phyloP scores from a whole-genome alignment of 35 echinoderm and acorn worm genomes.

The Amphiura filiformis region DNA sequence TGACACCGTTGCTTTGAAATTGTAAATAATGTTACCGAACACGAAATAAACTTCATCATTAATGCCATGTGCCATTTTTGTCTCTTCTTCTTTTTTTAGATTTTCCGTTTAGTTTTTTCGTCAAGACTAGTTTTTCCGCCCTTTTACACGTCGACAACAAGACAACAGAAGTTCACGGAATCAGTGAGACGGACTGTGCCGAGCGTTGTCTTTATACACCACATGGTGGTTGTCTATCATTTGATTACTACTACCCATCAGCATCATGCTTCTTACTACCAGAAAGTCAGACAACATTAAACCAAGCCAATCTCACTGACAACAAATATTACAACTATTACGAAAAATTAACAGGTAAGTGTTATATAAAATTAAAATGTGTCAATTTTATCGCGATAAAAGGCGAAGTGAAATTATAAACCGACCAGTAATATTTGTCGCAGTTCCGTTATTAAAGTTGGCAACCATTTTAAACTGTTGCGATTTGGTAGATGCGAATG shows the following conservation, averaged over 20 bases:
- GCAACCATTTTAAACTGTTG: too few relatives aligned
- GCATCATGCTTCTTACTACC: conserved; percentile 38
- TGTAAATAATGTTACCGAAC: too few relatives aligned
- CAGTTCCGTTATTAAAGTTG: too few relatives aligned
- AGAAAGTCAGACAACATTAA: background rate
- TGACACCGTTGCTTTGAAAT: too few relatives aligned
- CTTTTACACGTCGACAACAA: conserved; percentile 32
- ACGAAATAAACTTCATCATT: too few relatives aligned
- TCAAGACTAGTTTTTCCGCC: conserved; percentile 31
- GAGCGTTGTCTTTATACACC: conserved; percentile 39
- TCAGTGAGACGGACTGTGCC: conserved; percentile 64
- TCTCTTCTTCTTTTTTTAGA: conserved; percentile 47
- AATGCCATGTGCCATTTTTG: too few relatives aligned
- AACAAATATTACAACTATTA: conserved; percentile 69
- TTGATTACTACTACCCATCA: conserved; percentile 46
- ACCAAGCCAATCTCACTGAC: background rate
- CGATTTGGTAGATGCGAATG: too few relatives aligned
- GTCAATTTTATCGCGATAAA: too few relatives aligned
- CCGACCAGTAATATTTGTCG: background rate
- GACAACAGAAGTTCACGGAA: conserved; percentile 12
- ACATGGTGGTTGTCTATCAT: conserved; percentile 48
- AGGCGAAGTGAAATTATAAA: background rate
- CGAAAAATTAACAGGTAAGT: conserved; percentile 64
- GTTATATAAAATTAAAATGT: too few relatives aligned
- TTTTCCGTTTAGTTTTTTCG: conserved; percentile 82